Conservation (phyloP, 2,113 vertebrate genomes). For the Phrynosoma platyrhinos region DNA sequence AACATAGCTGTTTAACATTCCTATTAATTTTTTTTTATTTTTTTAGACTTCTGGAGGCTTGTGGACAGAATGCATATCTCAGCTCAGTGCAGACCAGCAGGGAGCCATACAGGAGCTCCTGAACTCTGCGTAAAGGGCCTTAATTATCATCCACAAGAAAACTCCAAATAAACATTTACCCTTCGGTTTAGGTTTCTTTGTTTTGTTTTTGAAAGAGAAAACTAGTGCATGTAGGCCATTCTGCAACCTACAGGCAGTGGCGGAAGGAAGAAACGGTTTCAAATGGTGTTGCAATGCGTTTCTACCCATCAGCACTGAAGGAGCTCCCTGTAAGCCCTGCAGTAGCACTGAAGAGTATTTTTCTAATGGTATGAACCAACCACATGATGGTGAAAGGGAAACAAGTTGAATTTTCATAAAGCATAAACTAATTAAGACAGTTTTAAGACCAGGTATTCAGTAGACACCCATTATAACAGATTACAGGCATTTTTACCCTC, state of each 20-base stretch:
- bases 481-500: constrained; percentile 72
- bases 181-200: constrained; percentile 87
- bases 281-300: constrained; percentile 61
- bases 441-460: constrained; percentile 73
- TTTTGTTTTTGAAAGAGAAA: constrained; percentile 84
- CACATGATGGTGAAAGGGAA: constrained; percentile 72
- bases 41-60: constrained; percentile 90
- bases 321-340: constrained; percentile 69
- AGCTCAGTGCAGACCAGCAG: constrained; percentile 93
- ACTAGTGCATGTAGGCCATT: constrained; percentile 78
- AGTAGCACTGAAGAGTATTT: constrained; percentile 83
- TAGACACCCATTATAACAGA: constrained; percentile 74
- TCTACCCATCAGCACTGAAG: constrained; percentile 64
- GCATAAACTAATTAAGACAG: constrained; percentile 71
- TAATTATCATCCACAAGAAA: constrained; percentile 77
- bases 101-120: constrained; percentile 97
- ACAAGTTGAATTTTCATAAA: constrained; percentile 74
- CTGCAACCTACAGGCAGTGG: constrained; percentile 71
- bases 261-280: constrained; percentile 69
- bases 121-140: constrained; percentile 89
- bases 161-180: constrained; percentile 86
- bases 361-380: constrained; percentile 77
- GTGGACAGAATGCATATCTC: constrained; percentile 94
- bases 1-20: not conserved
- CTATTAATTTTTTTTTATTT: constrained; percentile 22